Conservation (phyloP, 2,888 invertebrate species). For the Alsophila aescularia region DNA sequence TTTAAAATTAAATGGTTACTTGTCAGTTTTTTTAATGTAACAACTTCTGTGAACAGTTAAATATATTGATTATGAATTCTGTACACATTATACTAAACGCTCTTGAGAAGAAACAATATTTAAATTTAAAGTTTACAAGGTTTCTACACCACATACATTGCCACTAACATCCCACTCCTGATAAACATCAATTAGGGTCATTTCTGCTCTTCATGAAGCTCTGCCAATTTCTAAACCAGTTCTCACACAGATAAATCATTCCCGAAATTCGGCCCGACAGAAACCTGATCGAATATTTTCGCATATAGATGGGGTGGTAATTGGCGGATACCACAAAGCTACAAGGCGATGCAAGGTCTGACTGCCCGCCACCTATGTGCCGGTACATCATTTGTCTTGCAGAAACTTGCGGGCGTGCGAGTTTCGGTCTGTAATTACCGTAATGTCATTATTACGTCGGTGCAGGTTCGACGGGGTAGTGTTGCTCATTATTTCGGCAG, state of each 20-base stretch:
- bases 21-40: no score
- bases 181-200: slow-evolving; percentile 22
- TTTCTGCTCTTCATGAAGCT: slow-evolving; percentile 16
- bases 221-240: slow-evolving; percentile 26
- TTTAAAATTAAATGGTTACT: no score
- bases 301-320: slow-evolving; percentile 68
- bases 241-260: slow-evolving; percentile 34
- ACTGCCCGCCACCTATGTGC: slow-evolving; percentile 59
- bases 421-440: slow-evolving; percentile 39
- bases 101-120: no score
- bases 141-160: not conserved
- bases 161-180: not conserved
- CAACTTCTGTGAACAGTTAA: no score
- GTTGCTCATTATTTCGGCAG: not conserved
- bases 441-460: slow-evolving; percentile 39
- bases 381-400: slow-evolving; percentile 57
- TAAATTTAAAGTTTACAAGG: no score
- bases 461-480: slow-evolving; percentile 3
- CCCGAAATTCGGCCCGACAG: slow-evolving; percentile 25
- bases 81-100: not conserved
- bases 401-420: slow-evolving; percentile 37
- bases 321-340: slow-evolving; percentile 48
- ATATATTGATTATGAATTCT: not conserved
- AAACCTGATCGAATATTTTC: slow-evolving; percentile 59
- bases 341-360: slow-evolving; percentile 40